These are phyloP conservation scores for Tiphia femorata DNA, from an alignment of 2,888 invertebrate species.

Conservation along the genomic window DNA sequence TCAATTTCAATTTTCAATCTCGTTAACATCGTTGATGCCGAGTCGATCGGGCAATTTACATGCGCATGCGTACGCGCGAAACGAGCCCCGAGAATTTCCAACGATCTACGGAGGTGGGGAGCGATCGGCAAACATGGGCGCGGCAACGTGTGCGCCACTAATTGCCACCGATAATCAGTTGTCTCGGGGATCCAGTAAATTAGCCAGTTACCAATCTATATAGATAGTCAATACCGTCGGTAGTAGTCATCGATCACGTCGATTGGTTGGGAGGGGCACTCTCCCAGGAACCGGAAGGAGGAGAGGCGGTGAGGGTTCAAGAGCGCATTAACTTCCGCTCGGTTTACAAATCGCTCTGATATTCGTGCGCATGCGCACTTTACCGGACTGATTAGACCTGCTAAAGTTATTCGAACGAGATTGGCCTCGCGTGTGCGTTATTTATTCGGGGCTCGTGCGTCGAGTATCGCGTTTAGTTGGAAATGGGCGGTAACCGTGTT, in stretches of 20 bases:
- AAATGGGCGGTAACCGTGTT: too few relatives aligned
- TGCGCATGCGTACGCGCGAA: too few relatives aligned
- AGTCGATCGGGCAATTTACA: too few relatives aligned
- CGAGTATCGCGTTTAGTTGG: too few relatives aligned
- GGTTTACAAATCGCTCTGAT: neutral
- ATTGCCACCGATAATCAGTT: conserved; percentile 39
- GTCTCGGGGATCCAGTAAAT: conserved; percentile 30
- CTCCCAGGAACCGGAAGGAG: neutral
- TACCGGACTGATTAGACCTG: neutral
- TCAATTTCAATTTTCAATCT: too few relatives aligned
- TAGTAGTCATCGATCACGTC: conserved; percentile 7
- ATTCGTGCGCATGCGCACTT: neutral
- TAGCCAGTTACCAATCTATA: too few relatives aligned
- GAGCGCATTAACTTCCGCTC: neutral
- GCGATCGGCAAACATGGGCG: conserved; percentile 21
- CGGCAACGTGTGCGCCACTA: conserved; percentile 27
- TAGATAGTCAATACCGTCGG: conserved; percentile 31
- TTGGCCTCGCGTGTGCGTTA: neutral
- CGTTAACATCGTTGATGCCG: too few relatives aligned
- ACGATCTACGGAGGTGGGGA: too few relatives aligned
- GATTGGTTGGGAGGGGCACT: neutral
- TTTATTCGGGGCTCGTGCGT: too few relatives aligned
- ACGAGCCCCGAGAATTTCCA: too few relatives aligned
- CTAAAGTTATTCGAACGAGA: neutral
- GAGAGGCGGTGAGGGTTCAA: neutral